A percentile compares a stretch with the other conserved stretches of the same genome.
These are phyloP conservation scores for Chaetodon trifasciatus DNA, from an alignment of 2,797 vertebrate genomes.

Conservation along the genomic window DNA sequence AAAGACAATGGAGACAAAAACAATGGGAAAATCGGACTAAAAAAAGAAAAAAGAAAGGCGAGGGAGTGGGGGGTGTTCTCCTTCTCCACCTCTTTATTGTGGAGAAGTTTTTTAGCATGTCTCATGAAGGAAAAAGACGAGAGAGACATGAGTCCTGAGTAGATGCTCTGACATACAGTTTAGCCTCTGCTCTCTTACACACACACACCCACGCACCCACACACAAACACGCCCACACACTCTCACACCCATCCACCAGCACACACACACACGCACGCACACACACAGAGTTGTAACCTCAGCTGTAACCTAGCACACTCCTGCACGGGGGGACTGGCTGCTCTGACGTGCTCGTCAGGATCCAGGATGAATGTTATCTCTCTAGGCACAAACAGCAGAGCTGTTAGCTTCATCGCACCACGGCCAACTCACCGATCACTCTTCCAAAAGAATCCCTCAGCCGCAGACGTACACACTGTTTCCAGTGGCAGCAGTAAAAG, in stretches of 20 bases:
- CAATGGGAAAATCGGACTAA: constrained; percentile 40
- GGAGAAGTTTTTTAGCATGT: constrained; percentile 72
- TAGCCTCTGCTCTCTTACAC: constrained; percentile 71
- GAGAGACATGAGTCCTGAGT: constrained; percentile 57
- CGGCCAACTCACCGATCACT: constrained; percentile 67
- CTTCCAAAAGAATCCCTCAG: constrained; percentile 72
- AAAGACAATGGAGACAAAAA: constrained; percentile 67
- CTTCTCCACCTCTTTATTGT: constrained; percentile 49
- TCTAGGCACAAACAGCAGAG: constrained; percentile 80
- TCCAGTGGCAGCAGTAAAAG: constrained; percentile 73
- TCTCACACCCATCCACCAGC: constrained; percentile 41
- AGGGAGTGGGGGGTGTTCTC: constrained; percentile 44
- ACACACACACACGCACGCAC: constrained; percentile 20
- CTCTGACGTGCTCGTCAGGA: constrained; percentile 73
- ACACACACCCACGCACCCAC: constrained; percentile 62
- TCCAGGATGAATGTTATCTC: constrained; percentile 81
- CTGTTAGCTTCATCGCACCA: constrained; percentile 67
- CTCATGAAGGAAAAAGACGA: constrained; percentile 59
- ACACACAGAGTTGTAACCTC: constrained; percentile 62
- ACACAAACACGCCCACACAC: constrained; percentile 39
- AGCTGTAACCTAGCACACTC: constrained; percentile 78
- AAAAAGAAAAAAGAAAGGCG: constrained; percentile 32
- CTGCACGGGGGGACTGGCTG: constrained; percentile 59
- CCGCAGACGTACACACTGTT: constrained; percentile 74
- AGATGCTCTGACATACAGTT: constrained; percentile 58